Evolutionary conservation across 2,113 vertebrate species (phyloP).

Genomic region (Hippoglossus stenolepis): DNA sequence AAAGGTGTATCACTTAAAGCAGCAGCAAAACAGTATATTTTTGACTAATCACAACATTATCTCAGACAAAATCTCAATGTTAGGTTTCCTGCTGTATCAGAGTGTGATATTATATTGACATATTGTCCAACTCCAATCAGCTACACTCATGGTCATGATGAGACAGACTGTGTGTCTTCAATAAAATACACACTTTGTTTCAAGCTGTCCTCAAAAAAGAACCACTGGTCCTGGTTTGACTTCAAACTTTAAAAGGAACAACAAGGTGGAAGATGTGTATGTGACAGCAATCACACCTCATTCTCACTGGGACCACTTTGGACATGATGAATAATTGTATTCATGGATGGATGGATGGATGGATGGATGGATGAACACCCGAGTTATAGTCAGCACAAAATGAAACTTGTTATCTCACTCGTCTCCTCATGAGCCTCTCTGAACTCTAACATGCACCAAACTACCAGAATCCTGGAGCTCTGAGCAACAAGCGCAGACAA

Average conservation of each 20-base stretch:
- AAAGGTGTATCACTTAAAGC: neutral
- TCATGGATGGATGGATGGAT: neutral
- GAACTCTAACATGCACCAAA: constrained; percentile 18
- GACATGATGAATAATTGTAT: neutral
- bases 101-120: neutral
- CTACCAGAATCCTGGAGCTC: constrained; percentile 33
- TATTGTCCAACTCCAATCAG: neutral
- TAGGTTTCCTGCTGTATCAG: neutral
- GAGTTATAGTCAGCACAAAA: neutral
- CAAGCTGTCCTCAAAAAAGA: too few species aligned
- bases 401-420: neutral
- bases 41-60: neutral
- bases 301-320: neutral
- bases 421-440: constrained; percentile 7
- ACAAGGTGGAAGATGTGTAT: neutral
- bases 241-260: neutral
- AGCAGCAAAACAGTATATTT: too few species aligned
- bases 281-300: constrained; percentile 30
- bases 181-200: too few species aligned
- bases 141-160: too few species aligned
- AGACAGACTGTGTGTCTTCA: too few species aligned
- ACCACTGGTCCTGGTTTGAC: neutral
- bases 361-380: neutral
- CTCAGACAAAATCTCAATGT: neutral
- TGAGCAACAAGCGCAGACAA: constrained; percentile 52